A percentile compares a stretch with the other conserved stretches of the same genome.
phyloP scores from a whole-genome alignment of 2,888 invertebrate species.

The Temnothorax unifasciatus region DNA sequence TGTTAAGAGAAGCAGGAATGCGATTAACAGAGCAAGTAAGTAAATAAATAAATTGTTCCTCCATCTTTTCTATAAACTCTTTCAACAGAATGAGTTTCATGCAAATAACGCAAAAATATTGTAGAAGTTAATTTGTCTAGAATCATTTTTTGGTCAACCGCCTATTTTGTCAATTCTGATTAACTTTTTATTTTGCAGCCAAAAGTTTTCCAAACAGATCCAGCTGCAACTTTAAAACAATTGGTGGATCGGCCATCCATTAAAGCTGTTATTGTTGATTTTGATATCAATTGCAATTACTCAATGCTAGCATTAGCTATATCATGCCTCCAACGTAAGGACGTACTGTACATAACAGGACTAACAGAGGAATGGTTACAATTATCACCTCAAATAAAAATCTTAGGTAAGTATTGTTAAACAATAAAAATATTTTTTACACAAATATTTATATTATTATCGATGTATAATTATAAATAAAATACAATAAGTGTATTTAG shows the following conservation, averaged over 20 bases:
- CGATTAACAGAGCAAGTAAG: constrained; percentile 81
- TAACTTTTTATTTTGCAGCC: constrained; percentile 60
- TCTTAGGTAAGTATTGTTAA: constrained; percentile 43
- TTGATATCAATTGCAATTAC: constrained; percentile 87
- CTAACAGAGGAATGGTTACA: constrained; percentile 75
- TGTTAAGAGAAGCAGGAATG: constrained; percentile 86
- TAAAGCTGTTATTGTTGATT: constrained; percentile 88
- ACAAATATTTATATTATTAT: neutral
- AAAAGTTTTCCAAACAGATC: constrained; percentile 47
- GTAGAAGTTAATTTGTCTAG: neutral
- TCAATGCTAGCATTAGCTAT: constrained; percentile 87
- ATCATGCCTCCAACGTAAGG: constrained; percentile 86
- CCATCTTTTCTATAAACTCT: neutral
- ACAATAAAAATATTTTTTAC: neutral
- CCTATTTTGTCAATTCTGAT: neutral
- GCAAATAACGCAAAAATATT: neutral
- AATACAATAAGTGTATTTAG: too few relatives aligned
- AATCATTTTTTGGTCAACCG: neutral
- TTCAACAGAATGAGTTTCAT: neutral
- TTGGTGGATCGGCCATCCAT: constrained; percentile 78
- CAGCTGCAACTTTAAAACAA: constrained; percentile 24
- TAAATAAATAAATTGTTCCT: constrained; percentile 20
- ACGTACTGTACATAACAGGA: constrained; percentile 87
- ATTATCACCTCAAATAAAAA: neutral
- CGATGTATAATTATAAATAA: neutral